Conservation (phyloP, 2,113 vertebrate species). For the Campylomormyrus numenius region DNA sequence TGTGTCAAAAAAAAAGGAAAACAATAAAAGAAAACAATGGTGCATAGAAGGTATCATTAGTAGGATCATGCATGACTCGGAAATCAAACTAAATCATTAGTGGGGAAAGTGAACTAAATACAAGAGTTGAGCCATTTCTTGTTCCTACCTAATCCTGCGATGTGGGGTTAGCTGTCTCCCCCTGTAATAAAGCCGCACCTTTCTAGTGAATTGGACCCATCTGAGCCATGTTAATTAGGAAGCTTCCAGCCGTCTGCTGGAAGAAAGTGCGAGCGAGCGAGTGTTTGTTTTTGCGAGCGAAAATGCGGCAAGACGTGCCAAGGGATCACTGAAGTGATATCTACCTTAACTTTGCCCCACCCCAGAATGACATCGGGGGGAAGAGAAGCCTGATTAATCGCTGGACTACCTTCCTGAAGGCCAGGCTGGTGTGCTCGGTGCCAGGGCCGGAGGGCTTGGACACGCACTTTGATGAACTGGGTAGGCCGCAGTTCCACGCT, state of each 20-base stretch:
- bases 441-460: conserved; percentile 62
- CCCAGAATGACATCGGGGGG: conserved; percentile 73
- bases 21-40: not conserved
- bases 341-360: not conserved
- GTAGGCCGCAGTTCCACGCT: conserved; percentile 43
- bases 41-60: not conserved
- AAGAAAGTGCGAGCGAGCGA: not conserved
- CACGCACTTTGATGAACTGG: conserved; percentile 72
- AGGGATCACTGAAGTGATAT: not conserved
- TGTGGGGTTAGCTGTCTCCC: not conserved
- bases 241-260: not conserved
- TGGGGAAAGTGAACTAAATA: not conserved
- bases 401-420: conserved; percentile 83
- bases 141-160: not conserved
- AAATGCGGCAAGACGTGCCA: not conserved
- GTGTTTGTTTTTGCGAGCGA: not conserved
- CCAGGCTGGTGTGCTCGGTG: conserved; percentile 72
- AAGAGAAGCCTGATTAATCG: conserved; percentile 77
- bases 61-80: not conserved
- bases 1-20: not conserved
- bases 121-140: not conserved
- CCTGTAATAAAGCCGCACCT: not conserved
- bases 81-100: not conserved
- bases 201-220: not conserved
- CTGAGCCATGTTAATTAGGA: not conserved